Conservation (phyloP, 2,797 vertebrate genomes). For the Microctenopoma lineatum region DNA sequence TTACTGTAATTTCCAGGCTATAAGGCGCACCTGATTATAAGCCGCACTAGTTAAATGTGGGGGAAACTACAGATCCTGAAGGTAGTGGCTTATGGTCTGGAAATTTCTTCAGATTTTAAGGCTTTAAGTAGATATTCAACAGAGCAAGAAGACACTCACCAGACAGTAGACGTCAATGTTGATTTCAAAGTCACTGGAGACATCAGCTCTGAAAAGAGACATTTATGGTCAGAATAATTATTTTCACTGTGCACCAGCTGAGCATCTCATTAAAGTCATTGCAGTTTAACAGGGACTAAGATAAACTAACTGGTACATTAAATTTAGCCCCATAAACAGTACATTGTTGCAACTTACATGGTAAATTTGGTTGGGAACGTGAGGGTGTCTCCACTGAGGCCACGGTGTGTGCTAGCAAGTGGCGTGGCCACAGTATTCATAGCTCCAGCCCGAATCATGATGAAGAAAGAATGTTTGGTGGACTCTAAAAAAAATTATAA, state of each 20-base stretch:
- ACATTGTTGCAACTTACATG: slow-evolving; percentile 82
- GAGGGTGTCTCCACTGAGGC: slow-evolving; percentile 93
- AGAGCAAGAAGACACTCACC: slow-evolving; percentile 79
- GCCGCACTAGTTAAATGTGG: no score
- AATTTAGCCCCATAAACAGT: background rate
- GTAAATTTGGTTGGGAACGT: slow-evolving; percentile 90
- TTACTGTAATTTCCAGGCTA: no score
- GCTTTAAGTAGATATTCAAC: background rate
- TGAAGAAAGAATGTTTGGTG: slow-evolving; percentile 90
- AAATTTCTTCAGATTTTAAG: background rate
- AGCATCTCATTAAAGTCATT: background rate
- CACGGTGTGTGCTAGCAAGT: slow-evolving; percentile 86
- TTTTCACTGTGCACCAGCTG: background rate
- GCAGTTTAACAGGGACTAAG: background rate
- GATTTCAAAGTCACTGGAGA: slow-evolving; percentile 92
- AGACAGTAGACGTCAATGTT: slow-evolving; percentile 92
- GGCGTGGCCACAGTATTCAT: slow-evolving; percentile 93
- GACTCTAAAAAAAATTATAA: slow-evolving; percentile 43
- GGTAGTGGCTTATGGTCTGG: no score
- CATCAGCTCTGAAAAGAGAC: slow-evolving; percentile 83
- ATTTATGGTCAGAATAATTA: background rate
- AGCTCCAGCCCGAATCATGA: slow-evolving; percentile 90
- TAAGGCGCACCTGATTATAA: no score
- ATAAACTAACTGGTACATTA: background rate
- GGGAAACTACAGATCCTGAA: no score